phyloP scores from a whole-genome alignment of 1,140 invertebrate genomes.

The Plodia interpunctella region DNA sequence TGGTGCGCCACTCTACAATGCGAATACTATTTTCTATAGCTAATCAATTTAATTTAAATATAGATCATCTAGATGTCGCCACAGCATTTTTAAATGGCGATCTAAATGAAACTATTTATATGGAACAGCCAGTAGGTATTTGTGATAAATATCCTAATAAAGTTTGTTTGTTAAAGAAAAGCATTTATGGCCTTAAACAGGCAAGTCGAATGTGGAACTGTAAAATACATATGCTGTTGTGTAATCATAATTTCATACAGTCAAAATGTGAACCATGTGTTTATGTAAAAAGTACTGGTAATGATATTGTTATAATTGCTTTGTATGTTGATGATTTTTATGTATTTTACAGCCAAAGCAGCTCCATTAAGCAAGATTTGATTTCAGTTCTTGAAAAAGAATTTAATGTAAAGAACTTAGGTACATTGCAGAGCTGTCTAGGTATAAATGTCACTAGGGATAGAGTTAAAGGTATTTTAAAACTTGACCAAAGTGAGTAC shows the following conservation, averaged over 20 bases:
- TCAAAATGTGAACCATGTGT: constrained; percentile 6
- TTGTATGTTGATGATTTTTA: background rate
- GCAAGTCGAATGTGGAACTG: constrained; percentile 3
- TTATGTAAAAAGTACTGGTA: background rate
- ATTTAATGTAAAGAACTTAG: constrained; percentile 5
- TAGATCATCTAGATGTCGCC: constrained; percentile 56
- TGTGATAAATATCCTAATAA: constrained; percentile 17
- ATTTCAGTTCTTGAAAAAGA: background rate
- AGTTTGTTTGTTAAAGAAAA: constrained; percentile 32
- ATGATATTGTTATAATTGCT: background rate
- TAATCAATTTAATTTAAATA: constrained; percentile 34
- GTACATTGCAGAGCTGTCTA: background rate
- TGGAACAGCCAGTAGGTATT: constrained; percentile 53
- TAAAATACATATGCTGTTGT: constrained; percentile 2
- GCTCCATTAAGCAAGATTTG: background rate
- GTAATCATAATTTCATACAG: background rate
- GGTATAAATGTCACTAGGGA: background rate
- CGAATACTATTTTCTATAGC: constrained; percentile 23
- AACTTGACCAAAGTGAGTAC: background rate
- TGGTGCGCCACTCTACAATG: constrained; percentile 45
- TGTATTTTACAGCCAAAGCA: background rate
- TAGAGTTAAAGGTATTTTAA: background rate
- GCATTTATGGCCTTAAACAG: constrained; percentile 11
- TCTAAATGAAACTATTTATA: constrained; percentile 62
- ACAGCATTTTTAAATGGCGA: constrained; percentile 70